Percentiles rank a stretch among this genome's conserved stretches.
Evolutionary conservation across 2,888 invertebrate species (phyloP).

Genomic region (Cybosia mesomella): DNA sequence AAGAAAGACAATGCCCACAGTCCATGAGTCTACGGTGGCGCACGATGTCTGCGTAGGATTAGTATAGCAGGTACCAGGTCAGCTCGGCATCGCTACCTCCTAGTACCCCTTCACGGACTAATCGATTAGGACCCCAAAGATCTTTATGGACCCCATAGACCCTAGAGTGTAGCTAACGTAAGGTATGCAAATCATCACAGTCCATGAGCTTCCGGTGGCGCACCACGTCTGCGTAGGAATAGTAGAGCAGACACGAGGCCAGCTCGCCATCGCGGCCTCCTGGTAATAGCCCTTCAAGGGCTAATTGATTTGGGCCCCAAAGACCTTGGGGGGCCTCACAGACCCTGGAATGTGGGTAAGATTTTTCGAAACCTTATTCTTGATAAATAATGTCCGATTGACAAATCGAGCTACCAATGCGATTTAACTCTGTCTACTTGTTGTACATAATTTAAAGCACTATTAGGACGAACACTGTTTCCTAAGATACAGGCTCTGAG

Average conservation of each 20-base stretch:
- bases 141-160: no score
- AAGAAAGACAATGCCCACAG: no score
- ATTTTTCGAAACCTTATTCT: no score
- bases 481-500: no score
- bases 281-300: conserved; percentile 99
- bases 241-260: conserved; percentile 95
- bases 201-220: conserved; percentile 91
- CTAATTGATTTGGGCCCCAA: conserved; percentile 69
- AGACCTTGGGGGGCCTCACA: no score
- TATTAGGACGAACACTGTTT: no score
- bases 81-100: background rate
- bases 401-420: no score
- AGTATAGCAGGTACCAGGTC: background rate
- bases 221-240: conserved; percentile 93
- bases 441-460: no score
- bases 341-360: conserved; percentile 81
- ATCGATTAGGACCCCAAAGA: conserved; percentile 80
- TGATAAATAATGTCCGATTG: no score
- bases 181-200: background rate
- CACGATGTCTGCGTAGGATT: conserved; percentile 63
- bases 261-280: conserved; percentile 96
- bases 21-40: no score
- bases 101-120: background rate
- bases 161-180: no score
- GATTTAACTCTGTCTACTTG: no score